A percentile compares a stretch with the other conserved stretches of the same genome.
Evolutionary conservation across 2,888 invertebrate species (phyloP).

Genomic region (Dicroscelio sp.): DNA sequence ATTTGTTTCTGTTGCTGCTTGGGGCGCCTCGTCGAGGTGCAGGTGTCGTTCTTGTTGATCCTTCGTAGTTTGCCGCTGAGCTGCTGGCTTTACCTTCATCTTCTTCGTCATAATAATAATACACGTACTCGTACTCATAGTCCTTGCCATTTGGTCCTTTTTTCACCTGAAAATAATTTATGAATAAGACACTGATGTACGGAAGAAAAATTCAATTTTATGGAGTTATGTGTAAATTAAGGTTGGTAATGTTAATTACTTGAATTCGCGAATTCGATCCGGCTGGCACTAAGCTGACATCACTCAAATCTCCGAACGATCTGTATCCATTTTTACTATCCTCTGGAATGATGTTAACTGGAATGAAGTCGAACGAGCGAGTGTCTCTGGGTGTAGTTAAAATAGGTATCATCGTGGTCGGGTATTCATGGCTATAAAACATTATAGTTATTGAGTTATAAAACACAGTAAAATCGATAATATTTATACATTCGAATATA

Average conservation of each 20-base stretch:
- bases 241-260: too few relatives aligned
- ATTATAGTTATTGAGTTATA: background rate
- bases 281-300: conserved; percentile 90
- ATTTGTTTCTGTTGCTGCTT: conserved; percentile 92
- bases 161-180: conserved; percentile 95
- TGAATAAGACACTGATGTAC: too few relatives aligned
- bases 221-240: too few relatives aligned
- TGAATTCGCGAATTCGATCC: conserved; percentile 90
- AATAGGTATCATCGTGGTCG: conserved; percentile 90
- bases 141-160: conserved; percentile 97
- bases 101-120: conserved; percentile 97
- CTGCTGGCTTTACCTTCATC: conserved; percentile 91
- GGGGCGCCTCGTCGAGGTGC: conserved; percentile 88
- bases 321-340: conserved; percentile 89
- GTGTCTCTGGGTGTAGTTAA: conserved; percentile 89
- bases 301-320: conserved; percentile 90
- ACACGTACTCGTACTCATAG: conserved; percentile 98
- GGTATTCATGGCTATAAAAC: conserved; percentile 89
- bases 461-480: background rate
- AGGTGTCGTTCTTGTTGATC: conserved; percentile 92
- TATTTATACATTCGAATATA: background rate
- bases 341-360: conserved; percentile 91
- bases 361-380: conserved; percentile 90
- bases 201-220: too few relatives aligned
- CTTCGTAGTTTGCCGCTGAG: conserved; percentile 92